Evolutionary conservation across 2,113 vertebrate genomes (phyloP).

Genomic region (Platysteira castanea): DNA sequence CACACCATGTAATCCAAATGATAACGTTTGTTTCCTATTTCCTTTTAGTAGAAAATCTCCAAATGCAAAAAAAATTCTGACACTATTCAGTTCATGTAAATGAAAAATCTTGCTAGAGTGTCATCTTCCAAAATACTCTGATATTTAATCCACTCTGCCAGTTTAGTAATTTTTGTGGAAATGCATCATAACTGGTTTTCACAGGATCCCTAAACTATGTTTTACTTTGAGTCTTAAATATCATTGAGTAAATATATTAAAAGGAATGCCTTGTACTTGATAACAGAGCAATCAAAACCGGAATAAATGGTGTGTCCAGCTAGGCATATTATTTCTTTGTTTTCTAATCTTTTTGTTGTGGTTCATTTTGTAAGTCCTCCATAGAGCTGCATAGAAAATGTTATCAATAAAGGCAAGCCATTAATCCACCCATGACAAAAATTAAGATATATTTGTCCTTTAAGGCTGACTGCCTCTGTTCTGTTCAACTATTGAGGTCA

Average conservation of each 20-base stretch:
- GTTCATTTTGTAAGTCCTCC: conserved; percentile 37
- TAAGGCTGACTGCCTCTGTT: conserved; percentile 59
- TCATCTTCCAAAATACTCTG: conserved; percentile 25
- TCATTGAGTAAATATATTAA: conserved; percentile 14
- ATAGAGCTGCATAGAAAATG: conserved; percentile 35
- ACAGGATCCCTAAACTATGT: neutral
- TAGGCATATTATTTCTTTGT: conserved; percentile 42
- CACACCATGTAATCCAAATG: neutral
- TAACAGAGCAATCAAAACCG: conserved; percentile 33
- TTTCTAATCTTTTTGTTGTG: conserved; percentile 55
- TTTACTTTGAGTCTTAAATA: conserved; percentile 37
- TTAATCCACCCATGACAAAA: conserved; percentile 65
- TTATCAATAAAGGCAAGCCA: conserved; percentile 63
- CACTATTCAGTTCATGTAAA: conserved; percentile 1
- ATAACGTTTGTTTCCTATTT: conserved; percentile 27
- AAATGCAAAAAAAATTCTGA: conserved; percentile 30
- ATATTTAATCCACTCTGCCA: conserved; percentile 10
- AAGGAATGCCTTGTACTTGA: neutral
- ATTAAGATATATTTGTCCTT: conserved; percentile 69
- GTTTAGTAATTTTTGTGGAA: conserved; percentile 15
- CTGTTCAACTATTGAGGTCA: conserved; percentile 62
- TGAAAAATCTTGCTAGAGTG: conserved; percentile 1
- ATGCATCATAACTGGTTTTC: neutral
- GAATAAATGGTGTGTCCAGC: conserved; percentile 32
- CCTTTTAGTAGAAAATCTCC: conserved; percentile 12